Percentiles rank a stretch among this genome's conserved stretches.
Evolutionary conservation across 2,797 vertebrate genomes (phyloP).

Genomic region (Clarias pachynema): DNA sequence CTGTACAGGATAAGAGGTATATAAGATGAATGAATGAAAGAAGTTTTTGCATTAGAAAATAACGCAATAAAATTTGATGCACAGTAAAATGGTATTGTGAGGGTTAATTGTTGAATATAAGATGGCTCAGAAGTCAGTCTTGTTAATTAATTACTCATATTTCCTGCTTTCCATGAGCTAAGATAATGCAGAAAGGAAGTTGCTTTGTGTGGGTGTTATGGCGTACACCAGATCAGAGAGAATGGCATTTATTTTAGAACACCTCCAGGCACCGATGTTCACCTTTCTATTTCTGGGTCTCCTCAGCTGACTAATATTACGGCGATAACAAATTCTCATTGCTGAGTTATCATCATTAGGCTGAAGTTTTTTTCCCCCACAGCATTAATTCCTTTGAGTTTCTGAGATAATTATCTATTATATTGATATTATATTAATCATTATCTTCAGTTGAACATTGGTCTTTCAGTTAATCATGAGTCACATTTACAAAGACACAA

Average conservation of each 20-base stretch:
- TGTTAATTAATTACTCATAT: conserved; percentile 54
- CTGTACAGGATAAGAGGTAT: no score
- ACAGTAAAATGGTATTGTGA: conserved; percentile 40
- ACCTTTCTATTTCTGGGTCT: conserved; percentile 17
- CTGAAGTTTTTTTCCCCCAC: neutral
- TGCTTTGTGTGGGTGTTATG: conserved; percentile 62
- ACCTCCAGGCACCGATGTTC: conserved; percentile 52
- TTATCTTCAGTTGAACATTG: neutral
- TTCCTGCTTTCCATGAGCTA: conserved; percentile 31
- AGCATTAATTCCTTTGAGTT: neutral
- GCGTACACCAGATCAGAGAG: conserved; percentile 59
- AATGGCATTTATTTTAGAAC: conserved; percentile 52
- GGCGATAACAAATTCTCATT: neutral
- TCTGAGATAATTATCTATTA: neutral
- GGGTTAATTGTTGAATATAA: neutral
- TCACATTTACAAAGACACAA: conserved; percentile 32
- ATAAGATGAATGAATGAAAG: no score
- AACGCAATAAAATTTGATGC: neutral
- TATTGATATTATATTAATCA: no score
- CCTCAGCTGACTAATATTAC: conserved; percentile 29
- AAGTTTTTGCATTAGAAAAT: neutral
- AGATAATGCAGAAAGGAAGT: conserved; percentile 58
- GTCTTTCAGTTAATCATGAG: neutral
- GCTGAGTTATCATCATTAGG: neutral
- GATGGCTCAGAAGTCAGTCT: conserved; percentile 52